Evolutionary conservation across 2,113 vertebrate species (phyloP).

Genomic region (Peromyscus californicus): DNA sequence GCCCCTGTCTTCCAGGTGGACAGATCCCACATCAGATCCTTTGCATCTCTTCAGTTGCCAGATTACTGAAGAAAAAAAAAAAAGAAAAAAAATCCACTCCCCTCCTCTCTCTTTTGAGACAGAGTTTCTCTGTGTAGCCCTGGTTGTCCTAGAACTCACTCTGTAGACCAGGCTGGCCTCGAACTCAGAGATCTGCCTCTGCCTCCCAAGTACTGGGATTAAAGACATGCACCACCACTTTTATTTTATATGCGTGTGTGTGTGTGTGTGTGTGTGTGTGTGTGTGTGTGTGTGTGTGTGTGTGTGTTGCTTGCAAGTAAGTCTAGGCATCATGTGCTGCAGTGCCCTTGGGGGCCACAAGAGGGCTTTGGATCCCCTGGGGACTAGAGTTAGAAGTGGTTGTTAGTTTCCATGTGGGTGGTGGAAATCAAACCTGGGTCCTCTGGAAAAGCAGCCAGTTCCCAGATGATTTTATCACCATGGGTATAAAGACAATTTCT

Average conservation of each 20-base stretch:
- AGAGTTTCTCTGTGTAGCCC: not conserved
- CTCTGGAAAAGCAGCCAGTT: not conserved
- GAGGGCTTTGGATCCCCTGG: not conserved
- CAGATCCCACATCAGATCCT: not conserved
- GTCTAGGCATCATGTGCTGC: not conserved
- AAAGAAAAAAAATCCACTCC: no score
- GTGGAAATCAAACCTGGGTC: not conserved
- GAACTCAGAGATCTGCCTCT: not conserved
- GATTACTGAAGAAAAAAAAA: no score
- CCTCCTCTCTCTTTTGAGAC: not conserved
- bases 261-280: not conserved
- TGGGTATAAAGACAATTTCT: not conserved
- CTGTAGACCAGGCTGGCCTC: not conserved
- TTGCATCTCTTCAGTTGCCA: not conserved
- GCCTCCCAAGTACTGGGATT: not conserved
- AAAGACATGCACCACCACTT: not conserved
- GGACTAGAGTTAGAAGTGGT: not conserved
- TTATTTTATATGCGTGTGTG: not conserved
- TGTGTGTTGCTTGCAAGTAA: not conserved
- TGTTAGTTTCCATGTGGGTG: not conserved
- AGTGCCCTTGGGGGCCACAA: not conserved
- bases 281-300: not conserved
- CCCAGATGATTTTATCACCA: slow-evolving; percentile 36
- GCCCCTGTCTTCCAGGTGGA: not conserved
- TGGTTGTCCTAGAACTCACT: not conserved